phyloP scores from a whole-genome alignment of 2,888 invertebrate genomes.

The Xestobium rufovillosum region DNA sequence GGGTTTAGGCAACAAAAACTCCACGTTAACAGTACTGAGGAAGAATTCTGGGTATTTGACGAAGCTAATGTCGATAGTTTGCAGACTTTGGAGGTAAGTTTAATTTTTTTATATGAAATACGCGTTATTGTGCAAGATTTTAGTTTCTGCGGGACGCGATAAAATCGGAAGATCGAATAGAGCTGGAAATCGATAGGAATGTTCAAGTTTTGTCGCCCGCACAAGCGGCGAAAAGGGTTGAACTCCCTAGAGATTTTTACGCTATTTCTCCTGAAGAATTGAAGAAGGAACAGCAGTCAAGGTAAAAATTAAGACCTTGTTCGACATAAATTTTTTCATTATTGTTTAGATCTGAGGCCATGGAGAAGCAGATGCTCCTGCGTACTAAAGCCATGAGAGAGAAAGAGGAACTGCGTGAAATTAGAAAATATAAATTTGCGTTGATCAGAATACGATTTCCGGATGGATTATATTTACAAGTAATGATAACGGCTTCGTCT shows the following conservation, averaged over 20 bases:
- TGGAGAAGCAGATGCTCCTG: constrained; percentile 75
- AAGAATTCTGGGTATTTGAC: constrained; percentile 62
- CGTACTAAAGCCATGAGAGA: constrained; percentile 94
- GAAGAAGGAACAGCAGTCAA: constrained; percentile 71
- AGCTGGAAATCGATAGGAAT: constrained; percentile 77
- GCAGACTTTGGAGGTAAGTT: constrained; percentile 49
- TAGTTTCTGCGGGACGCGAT: constrained; percentile 69
- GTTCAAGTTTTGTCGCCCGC: constrained; percentile 75
- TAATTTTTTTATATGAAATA: constrained; percentile 7
- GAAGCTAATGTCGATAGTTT: constrained; percentile 50
- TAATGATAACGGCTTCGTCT: constrained; percentile 33
- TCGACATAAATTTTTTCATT: constrained; percentile 9
- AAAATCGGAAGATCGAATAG: constrained; percentile 70
- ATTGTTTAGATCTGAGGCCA: constrained; percentile 56
- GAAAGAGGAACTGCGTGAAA: constrained; percentile 72
- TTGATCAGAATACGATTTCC: constrained; percentile 84
- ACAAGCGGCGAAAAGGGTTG: constrained; percentile 58
- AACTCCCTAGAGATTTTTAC: constrained; percentile 81
- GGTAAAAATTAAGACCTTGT: constrained; percentile 40
- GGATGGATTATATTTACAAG: constrained; percentile 75
- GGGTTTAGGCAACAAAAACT: constrained; percentile 66
- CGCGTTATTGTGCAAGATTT: constrained; percentile 29
- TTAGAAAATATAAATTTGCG: constrained; percentile 77
- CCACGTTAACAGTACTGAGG: constrained; percentile 50
- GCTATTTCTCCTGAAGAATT: constrained; percentile 74